Conservation (phyloP, 2,888 invertebrate species). For the Dryadula phaetusa region DNA sequence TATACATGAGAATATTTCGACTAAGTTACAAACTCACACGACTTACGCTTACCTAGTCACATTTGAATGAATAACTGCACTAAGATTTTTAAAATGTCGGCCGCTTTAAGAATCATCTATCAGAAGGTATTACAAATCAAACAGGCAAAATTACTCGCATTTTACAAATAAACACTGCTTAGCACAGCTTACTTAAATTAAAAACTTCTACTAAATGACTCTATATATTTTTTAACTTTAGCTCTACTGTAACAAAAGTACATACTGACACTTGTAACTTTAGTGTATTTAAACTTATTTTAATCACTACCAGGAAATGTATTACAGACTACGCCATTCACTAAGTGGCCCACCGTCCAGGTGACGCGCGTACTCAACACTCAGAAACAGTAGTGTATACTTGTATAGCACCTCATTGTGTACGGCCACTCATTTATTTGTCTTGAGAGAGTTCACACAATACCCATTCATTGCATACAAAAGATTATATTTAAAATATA, state of each 20-base stretch:
- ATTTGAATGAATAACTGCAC: neutral
- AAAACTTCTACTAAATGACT: neutral
- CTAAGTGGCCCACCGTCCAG: neutral
- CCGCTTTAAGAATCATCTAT: neutral
- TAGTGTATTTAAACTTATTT: conserved; percentile 13
- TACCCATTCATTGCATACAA: conserved; percentile 21
- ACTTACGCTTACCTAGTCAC: neutral
- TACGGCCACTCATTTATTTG: conserved; percentile 13
- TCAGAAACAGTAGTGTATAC: neutral
- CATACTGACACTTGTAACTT: conserved; percentile 12
- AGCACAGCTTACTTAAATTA: no score
- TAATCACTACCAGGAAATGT: conserved; percentile 10
- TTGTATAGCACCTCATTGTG: conserved; percentile 18
- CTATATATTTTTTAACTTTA: neutral
- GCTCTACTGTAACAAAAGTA: neutral
- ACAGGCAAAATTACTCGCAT: neutral
- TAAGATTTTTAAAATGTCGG: neutral
- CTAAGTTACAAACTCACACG: conserved; percentile 30
- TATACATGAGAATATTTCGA: conserved; percentile 43
- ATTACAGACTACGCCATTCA: neutral
- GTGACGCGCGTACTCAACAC: neutral
- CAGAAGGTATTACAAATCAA: neutral
- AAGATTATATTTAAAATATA: neutral
- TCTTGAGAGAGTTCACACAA: conserved; percentile 30
- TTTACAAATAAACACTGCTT: neutral